phyloP scores from a whole-genome alignment of 2,888 invertebrate species.

The Drosophila austrosaltans region DNA sequence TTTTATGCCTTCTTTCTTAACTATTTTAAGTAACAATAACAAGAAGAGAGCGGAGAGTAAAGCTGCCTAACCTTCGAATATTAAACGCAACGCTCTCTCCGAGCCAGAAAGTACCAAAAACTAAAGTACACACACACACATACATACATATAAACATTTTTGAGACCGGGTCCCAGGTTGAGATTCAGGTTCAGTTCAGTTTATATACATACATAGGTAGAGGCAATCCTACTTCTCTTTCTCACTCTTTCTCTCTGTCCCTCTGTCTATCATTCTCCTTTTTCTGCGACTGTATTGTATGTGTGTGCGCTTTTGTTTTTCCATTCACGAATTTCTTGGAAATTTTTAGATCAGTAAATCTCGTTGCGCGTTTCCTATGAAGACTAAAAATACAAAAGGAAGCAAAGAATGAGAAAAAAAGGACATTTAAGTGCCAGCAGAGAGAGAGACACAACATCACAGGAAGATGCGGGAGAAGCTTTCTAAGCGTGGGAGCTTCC shows the following conservation, averaged over 20 bases:
- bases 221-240: conserved; percentile 14
- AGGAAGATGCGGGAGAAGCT: conserved; percentile 54
- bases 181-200: conserved; percentile 50
- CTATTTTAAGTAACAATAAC: conserved; percentile 78
- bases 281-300: conserved; percentile 37
- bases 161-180: conserved; percentile 56
- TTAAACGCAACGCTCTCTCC: conserved; percentile 48
- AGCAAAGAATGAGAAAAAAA: conserved; percentile 27
- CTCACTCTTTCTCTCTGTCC: conserved; percentile 13
- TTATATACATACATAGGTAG: conserved; percentile 53
- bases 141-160: conserved; percentile 11
- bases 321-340: conserved; percentile 77
- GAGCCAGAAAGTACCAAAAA: conserved; percentile 66
- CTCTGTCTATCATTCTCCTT: conserved; percentile 15
- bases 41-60: conserved; percentile 36
- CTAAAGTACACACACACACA: conserved; percentile 50
- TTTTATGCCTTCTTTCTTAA: conserved; percentile 42
- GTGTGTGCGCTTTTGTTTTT: conserved; percentile 76
- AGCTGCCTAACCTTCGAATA: conserved; percentile 60
- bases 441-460: conserved; percentile 33
- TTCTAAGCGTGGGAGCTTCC: conserved; percentile 71
- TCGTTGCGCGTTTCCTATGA: conserved; percentile 66
- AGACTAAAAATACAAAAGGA: conserved; percentile 35
- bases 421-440: conserved; percentile 40
- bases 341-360: conserved; percentile 79